Evolutionary conservation across 2,888 invertebrate genomes (phyloP), one percentile per base, ranked within the genome.

Genomic region (Meta bourneti): DNA sequence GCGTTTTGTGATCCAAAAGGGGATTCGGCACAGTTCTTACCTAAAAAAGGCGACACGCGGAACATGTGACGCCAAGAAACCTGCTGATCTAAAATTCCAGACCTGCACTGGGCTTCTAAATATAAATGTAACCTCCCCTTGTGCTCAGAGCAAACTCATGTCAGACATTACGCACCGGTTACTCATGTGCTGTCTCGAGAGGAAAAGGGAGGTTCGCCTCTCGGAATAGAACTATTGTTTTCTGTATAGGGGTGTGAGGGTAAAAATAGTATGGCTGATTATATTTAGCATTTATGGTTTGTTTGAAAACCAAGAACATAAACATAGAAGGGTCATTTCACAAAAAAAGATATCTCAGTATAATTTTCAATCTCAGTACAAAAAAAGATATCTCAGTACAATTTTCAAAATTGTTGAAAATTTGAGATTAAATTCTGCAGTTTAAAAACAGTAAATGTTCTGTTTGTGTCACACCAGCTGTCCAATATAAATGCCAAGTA

Each of bases 11-110:
- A 13, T 79, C 84, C 49, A 48, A 75, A 75, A 54, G 74, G 61
- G 61, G n/a, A 52, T 74, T 48, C 51, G 78, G 8, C 85, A 78
- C 85, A 5, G 49, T 51, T 78, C 85, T 70, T 70, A 69, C 69
- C 85, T 78, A 70, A 49, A 86, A 86, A 86, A 86, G 85, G 85
- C 70, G 85, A 70, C 69, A 52, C 51, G 61, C 34, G n/a, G 34
- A 70, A 78, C 48, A 13, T 6, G 51, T 19, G 70, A 70, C 74
- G 74, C 80, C 69, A 19, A 79, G 70, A 90, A 79, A 90, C 90
- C 84, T 90, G 90, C 84, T 79, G 90, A 90, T 84, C 77, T 48
- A 8, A 79, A 90, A 90, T 84, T 90, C 79, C 51, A 48, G 61
- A 61, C 61, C 16, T 61, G 52, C 69, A 74, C 82, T 5, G 78